A percentile compares a stretch with the other conserved stretches of the same genome.
Conservation (phyloP, 1,140 invertebrate genomes). For the Eueides isabella region DNA sequence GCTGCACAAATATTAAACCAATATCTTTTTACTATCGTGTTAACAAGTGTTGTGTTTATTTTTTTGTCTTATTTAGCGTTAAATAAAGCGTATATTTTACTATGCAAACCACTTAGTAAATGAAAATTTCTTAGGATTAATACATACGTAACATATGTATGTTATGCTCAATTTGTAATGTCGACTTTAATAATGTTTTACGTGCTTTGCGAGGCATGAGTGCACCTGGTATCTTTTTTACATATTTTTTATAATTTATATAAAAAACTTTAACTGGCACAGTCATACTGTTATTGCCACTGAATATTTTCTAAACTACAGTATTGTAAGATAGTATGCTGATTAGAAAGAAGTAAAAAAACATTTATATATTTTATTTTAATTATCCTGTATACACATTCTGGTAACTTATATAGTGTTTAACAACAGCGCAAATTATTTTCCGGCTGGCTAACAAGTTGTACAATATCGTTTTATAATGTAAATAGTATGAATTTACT, state of each 20-base stretch:
- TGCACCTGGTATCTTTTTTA: neutral
- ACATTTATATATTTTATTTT: no score
- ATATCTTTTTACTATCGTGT: conserved; percentile 17
- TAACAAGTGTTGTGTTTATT: no score
- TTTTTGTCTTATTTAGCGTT: no score
- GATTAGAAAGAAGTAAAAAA: no score
- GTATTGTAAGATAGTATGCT: no score
- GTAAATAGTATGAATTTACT: neutral
- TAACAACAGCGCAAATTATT: no score
- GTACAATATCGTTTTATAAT: neutral
- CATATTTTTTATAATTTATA: neutral
- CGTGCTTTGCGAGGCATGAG: neutral
- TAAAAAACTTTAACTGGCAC: neutral
- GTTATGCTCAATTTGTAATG: conserved; percentile 1
- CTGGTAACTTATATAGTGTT: no score
- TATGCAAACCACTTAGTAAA: neutral
- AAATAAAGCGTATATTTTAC: no score
- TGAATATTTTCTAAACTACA: no score
- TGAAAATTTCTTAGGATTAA: neutral
- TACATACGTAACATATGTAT: neutral
- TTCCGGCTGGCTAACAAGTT: no score
- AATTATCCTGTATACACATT: no score
- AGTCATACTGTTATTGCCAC: no score
- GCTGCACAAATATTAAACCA: conserved; percentile 20
- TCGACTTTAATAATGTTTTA: neutral